Base-by-base conservation (phyloP, 2,888 invertebrate species). In the Drosophila pseudotalamancana region DNA sequence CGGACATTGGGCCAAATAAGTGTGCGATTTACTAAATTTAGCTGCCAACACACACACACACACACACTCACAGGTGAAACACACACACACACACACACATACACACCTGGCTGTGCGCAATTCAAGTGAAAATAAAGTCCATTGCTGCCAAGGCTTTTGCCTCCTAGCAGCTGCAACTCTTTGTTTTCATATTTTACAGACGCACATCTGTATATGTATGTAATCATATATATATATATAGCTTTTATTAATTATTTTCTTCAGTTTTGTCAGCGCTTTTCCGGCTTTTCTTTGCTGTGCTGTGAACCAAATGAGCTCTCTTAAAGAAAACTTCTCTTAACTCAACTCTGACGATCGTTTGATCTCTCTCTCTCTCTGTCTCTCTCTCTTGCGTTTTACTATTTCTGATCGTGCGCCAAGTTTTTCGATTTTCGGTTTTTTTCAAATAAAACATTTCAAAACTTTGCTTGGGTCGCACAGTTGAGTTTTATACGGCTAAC, bases 1-100 rank as follows among this genome's bases (percentile, higher is more conserved):
- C 86, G 88, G 81, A 81, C 81, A 81, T 81, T 81, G 81, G 87
- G 87, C 81, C 84, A 85, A 68, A 87, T 81, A 85, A 85, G 87
- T 87, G 81, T 84, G 81, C 81, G 81, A 81, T 77, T 81, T 87
- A 87, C 81, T 81, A 87, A 74, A 69, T 87, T 71, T 81, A 81
- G 81, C 53, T 32, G 53, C 49, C 56, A 66, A 51, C 51, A 39
- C 42, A 72, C 87, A 87, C 34, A 56, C 31, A 31, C 19, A 43
- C 18, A 48, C n/a, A 42, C 27, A 53, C 11, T n/a, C n/a, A n/a
- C 37, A 37, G 35, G 35, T 35, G 6, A 35, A 11, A 77, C 50
- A 49, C 57, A 51, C 40, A 55, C 32, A 35, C 16, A 25, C 34
- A 27, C 45, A 21, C 45, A 39, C 31, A 54, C 62, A 18, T 34